Evolutionary conservation across 2,797 vertebrate species (phyloP), one percentile per base, ranked within the genome.

Genomic region (Perdix hodgsoniae): DNA sequence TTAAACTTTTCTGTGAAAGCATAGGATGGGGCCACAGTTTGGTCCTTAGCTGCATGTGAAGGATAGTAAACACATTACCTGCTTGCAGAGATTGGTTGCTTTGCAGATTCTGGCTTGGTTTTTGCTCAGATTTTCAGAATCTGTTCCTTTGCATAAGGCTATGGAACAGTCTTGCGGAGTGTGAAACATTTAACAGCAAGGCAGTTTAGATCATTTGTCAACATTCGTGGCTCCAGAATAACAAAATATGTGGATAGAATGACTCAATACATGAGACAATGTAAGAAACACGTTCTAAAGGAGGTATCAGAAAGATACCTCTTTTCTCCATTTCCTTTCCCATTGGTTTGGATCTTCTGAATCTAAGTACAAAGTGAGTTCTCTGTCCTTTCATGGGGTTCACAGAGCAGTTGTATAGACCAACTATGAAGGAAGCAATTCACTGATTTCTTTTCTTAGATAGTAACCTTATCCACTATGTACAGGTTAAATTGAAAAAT

Each of bases 351-450:
- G 21, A 64, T 95, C 74, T 85, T 21, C 33, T 74, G 40, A 54
- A 33, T 52, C 11, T 77, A 45, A 91, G 10, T 6, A 42, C 15
- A 40, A 76, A 50, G 45, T 76, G 59, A 72, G 14, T 61, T 63
- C n/a, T 24, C 3, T 14, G 44, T 50, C 9, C 23, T 60, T 40
- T 14, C 0, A 0, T 6, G 4, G 8, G 11, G 6, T 6, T 37
- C 27, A 44, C 40, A 22, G 16, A 77, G 37, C 40, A 50, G 3
- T 33, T 13, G 5, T 13, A 7, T 8, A 67, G 69, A 47, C 17
- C 27, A 74, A 3, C 8, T 1, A 0, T 56, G 47, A 76, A 60
- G 61, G 0, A 1, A 66, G 3, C 2, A 86, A 24, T 33, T 37
- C 24, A 42, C 1, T 1, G 1, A 21, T 16, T 35, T 67, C 24